Evolutionary conservation across 2,113 vertebrate species (phyloP).

Genomic region (Oceanites oceanicus): DNA sequence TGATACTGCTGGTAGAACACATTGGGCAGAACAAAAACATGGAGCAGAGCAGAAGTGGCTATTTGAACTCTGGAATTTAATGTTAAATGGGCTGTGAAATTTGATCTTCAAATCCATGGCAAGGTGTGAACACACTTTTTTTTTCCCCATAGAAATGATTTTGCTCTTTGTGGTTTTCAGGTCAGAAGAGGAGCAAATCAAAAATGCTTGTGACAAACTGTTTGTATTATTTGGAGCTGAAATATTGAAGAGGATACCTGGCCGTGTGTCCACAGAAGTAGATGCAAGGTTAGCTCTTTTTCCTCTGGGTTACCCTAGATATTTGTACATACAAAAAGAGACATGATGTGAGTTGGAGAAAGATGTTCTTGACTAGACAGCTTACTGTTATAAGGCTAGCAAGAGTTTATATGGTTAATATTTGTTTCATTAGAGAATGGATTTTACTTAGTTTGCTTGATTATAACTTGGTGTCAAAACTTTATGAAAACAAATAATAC

Average conservation of each 20-base stretch:
- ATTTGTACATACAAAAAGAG: not conserved
- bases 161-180: slow-evolving; percentile 64
- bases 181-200: slow-evolving; percentile 87
- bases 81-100: not conserved
- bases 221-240: slow-evolving; percentile 93
- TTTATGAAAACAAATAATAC: not conserved
- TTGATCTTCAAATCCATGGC: not conserved
- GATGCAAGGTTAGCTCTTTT: slow-evolving; percentile 86
- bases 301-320: not conserved
- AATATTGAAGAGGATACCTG: slow-evolving; percentile 95
- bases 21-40: not conserved
- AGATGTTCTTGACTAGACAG: not conserved
- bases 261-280: slow-evolving; percentile 96
- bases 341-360: not conserved
- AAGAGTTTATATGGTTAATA: not conserved
- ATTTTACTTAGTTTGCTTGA: not conserved
- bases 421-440: not conserved
- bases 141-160: not conserved
- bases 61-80: not conserved
- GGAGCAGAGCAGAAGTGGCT: not conserved
- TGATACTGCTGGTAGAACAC: not conserved
- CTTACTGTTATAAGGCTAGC: not conserved
- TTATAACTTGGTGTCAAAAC: not conserved
- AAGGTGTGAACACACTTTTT: not conserved
- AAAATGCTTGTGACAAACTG: slow-evolving; percentile 89